phyloP scores from a whole-genome alignment of 2,113 vertebrate genomes.

The Melanerpes formicivorus region DNA sequence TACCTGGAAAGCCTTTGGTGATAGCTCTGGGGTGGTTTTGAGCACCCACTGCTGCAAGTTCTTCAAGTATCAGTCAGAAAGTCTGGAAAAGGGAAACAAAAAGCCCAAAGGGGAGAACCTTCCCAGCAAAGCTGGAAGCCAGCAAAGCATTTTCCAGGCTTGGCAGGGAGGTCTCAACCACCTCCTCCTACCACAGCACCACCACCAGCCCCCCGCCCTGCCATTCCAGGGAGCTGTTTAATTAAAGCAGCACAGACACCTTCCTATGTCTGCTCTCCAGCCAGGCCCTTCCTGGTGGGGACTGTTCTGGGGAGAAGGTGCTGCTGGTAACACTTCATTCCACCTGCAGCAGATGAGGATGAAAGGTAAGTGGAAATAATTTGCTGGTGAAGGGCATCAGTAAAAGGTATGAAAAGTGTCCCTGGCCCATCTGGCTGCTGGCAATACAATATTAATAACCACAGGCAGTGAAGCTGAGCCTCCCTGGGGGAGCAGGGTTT shows the following conservation, averaged over 20 bases:
- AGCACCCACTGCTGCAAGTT: neutral
- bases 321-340: neutral
- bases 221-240: neutral
- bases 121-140: neutral
- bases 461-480: conserved; percentile 45
- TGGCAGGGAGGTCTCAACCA: neutral
- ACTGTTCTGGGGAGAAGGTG: neutral
- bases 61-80: neutral
- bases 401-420: conserved; percentile 26
- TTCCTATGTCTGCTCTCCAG: neutral
- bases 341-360: neutral
- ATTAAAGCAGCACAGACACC: neutral
- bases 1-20: neutral
- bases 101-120: neutral
- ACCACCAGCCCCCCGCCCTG: neutral
- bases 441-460: conserved; percentile 72
- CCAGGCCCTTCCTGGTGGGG: neutral
- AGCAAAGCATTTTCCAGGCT: neutral
- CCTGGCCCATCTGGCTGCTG: conserved; percentile 66
- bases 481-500: conserved; percentile 59
- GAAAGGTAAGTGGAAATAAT: conserved; percentile 24
- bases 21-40: neutral
- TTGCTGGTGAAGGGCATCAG: conserved; percentile 38
- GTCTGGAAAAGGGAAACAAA: neutral
- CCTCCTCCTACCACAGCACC: neutral